Base-by-base conservation (phyloP, 2,797 vertebrate genomes). In the Tangara arthus region DNA sequence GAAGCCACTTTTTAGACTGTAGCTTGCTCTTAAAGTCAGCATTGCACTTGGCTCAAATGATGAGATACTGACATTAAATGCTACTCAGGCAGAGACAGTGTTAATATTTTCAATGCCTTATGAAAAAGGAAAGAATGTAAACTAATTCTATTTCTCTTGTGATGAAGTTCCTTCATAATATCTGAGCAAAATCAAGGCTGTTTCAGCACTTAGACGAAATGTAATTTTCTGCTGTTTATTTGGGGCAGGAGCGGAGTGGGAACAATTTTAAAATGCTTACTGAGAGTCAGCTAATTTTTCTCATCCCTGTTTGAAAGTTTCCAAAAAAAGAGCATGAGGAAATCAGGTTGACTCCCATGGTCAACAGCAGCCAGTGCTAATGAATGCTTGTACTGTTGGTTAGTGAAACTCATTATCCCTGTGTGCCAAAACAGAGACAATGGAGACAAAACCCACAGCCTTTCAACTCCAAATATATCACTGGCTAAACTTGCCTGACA, bases 191-290 rank as follows among this genome's bases (percentile, higher is more conserved):
- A 81, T 90, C 41, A 96, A 96, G 94, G 59, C 46, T 85, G 19
- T 80, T 90, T 90, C 59, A 90, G 76, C 46, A 65, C 46, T 84
- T 73, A 24, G 46, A 56, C 28, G 59, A 93, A 92, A 41, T 32
- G 27, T 35, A 91, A 70, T 72, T 61, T 96, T 96, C 85, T 84
- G 16, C 34, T 94, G 76, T 96, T 96, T 96, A 79, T 95, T 85
- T 77, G 49, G 11, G n/a, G 18, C 2, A 52, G 27, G 26, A 39
- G 8, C 1, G 23, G 13, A 11, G 59, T 55, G 30, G 15, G 26
- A 93, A 91, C 57, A 39, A 88, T 93, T 96, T 84, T 93, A 44
- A 93, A 82, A 60, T 93, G 57, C 39, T 85, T 92, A 24, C 27
- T 90, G 71, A 85, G 46, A 82, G 46, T 82, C 90, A 94, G 47